Conservation (phyloP, 2,797 vertebrate species). For the Parauchenoglanis punctatus region DNA sequence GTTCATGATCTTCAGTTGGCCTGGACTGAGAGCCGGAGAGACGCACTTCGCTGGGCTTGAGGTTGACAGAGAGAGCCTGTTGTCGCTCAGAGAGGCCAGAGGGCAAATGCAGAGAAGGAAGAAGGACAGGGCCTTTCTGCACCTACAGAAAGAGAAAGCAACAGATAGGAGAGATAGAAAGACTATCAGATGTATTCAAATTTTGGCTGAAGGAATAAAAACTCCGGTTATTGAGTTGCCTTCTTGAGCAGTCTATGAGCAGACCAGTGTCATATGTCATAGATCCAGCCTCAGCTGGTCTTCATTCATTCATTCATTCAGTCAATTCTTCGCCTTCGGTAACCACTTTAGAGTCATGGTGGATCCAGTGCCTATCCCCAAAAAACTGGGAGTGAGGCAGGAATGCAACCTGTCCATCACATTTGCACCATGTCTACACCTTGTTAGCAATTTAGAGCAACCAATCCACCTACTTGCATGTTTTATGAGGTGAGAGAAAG, state of each 20-base stretch:
- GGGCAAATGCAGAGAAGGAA: constrained; percentile 70
- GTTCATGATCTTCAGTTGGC: neutral
- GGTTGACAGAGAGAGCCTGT: constrained; percentile 73
- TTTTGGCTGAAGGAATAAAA: neutral
- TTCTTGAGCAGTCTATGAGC: neutral
- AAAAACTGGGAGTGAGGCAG: neutral
- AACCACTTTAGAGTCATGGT: neutral
- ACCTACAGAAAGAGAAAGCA: constrained; percentile 61
- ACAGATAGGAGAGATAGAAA: neutral
- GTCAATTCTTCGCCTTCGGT: neutral
- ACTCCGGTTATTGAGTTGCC: neutral
- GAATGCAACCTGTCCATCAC: neutral
- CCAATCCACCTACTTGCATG: neutral
- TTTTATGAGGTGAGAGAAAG: neutral
- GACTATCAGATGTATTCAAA: neutral
- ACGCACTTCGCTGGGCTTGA: constrained; percentile 74
- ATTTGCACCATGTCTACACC: neutral
- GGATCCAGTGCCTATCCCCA: neutral
- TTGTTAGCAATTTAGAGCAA: neutral
- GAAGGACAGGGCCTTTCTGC: constrained; percentile 72
- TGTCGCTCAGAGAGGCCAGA: constrained; percentile 72
- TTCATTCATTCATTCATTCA: neutral
- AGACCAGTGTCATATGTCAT: too few relatives aligned
- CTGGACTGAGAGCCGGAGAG: constrained; percentile 53
- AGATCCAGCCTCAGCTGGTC: neutral